Evolutionary conservation across 2,797 vertebrate species (phyloP).

Genomic region (Poecilia picta): DNA sequence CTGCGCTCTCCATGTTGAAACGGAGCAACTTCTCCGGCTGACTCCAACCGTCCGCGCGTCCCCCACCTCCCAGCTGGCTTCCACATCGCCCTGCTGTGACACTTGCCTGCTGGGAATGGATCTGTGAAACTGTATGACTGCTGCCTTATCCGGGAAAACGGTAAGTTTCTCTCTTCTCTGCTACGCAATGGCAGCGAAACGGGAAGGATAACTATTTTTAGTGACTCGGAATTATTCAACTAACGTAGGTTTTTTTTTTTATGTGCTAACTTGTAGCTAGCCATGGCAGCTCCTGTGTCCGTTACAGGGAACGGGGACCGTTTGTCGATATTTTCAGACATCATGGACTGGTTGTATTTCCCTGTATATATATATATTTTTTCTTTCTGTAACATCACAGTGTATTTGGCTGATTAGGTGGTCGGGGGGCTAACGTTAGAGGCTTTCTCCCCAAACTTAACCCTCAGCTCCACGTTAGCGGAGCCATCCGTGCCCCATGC

Average conservation of each 20-base stretch:
- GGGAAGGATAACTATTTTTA: slow-evolving; percentile 51
- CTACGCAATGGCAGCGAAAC: slow-evolving; percentile 12
- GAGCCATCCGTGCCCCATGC: slow-evolving; percentile 45
- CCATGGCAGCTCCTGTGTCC: slow-evolving; percentile 25
- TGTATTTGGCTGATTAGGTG: slow-evolving; percentile 13
- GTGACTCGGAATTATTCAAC: slow-evolving; percentile 27
- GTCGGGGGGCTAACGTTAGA: slow-evolving; percentile 48
- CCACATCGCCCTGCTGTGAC: slow-evolving; percentile 55
- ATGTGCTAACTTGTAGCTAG: slow-evolving; percentile 44
- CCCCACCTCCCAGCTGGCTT: slow-evolving; percentile 13
- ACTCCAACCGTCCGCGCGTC: slow-evolving; percentile 21
- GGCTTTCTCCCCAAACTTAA: slow-evolving; percentile 54
- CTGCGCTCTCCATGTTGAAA: slow-evolving; percentile 71
- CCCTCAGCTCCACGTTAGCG: slow-evolving; percentile 48
- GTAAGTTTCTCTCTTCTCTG: slow-evolving; percentile 61
- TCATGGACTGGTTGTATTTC: slow-evolving; percentile 16
- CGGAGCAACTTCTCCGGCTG: slow-evolving; percentile 64
- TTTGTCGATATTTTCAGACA: slow-evolving; percentile 5
- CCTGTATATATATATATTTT: slow-evolving; percentile 7
- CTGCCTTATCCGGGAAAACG: slow-evolving; percentile 25
- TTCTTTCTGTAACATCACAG: slow-evolving; percentile 19
- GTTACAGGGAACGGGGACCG: neutral
- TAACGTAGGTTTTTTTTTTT: slow-evolving; percentile 24
- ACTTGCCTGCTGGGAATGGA: slow-evolving; percentile 43
- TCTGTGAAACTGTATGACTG: slow-evolving; percentile 40